A percentile compares a stretch with the other conserved stretches of the same genome.
These are phyloP conservation scores for Polyommatus iphigenia DNA, from an alignment of 2,888 invertebrate genomes.

Conservation along the genomic window DNA sequence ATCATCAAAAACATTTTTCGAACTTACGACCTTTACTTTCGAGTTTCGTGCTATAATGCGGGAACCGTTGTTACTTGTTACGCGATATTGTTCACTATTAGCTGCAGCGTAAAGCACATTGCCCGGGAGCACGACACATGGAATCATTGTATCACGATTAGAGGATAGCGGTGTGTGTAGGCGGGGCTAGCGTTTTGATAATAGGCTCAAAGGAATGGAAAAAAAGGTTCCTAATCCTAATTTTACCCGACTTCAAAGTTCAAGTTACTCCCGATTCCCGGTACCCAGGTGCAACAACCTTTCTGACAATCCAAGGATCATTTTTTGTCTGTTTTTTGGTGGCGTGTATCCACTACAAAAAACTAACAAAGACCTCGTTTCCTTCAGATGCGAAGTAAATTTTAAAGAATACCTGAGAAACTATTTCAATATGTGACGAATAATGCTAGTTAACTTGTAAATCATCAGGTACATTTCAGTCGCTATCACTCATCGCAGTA, in stretches of 20 bases:
- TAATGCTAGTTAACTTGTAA: background rate
- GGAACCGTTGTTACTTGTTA: no score
- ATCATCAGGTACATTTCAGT: background rate
- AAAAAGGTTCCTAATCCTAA: background rate
- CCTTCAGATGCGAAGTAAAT: background rate
- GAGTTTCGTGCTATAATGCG: no score
- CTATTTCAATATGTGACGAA: background rate
- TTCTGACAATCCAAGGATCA: background rate
- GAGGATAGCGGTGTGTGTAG: no score
- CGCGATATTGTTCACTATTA: no score
- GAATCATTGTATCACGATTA: no score
- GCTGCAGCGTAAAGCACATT: no score
- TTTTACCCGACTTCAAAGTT: background rate
- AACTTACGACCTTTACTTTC: no score
- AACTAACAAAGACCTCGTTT: slow-evolving; percentile 7
- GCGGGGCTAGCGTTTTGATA: no score
- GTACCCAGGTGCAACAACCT: background rate
- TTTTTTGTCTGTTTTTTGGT: background rate
- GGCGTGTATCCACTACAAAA: background rate
- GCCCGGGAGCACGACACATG: no score
- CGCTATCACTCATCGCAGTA: background rate
- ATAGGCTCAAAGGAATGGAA: background rate
- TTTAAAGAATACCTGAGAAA: background rate
- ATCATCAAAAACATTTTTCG: no score
- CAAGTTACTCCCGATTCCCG: background rate